phyloP scores from a whole-genome alignment of 2,113 vertebrate species.

The Lagopus leucura region DNA sequence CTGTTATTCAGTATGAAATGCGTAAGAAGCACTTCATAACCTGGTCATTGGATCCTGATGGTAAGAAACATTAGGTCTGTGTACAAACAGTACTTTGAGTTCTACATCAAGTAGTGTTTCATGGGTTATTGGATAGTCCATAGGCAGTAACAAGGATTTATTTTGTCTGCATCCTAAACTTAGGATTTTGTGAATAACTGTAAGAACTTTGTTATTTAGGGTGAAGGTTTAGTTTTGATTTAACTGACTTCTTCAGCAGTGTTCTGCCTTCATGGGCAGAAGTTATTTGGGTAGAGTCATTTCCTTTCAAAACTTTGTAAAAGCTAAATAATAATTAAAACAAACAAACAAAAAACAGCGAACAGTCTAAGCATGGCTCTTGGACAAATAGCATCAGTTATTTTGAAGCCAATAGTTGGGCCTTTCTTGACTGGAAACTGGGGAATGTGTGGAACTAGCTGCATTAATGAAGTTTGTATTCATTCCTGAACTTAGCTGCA shows the following conservation, averaged over 20 bases:
- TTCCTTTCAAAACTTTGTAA: neutral
- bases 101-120: neutral
- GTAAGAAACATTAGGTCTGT: conserved; percentile 74
- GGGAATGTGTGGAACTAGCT: neutral
- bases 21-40: conserved; percentile 87
- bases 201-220: neutral
- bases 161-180: neutral
- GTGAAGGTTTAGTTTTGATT: neutral
- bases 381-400: neutral
- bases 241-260: neutral
- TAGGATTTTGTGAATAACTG: neutral
- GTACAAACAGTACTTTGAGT: neutral
- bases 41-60: conserved; percentile 84
- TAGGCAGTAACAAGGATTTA: neutral
- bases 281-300: neutral
- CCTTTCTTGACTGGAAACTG: neutral
- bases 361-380: neutral
- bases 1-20: conserved; percentile 84
- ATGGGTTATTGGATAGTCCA: neutral
- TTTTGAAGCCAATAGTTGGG: conserved; percentile 22
- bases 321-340: neutral
- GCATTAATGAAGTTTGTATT: neutral
- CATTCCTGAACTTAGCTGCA: neutral
- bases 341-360: neutral
- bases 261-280: neutral